Conservation (phyloP, 2,113 vertebrate genomes). For the Microtus oregoni region DNA sequence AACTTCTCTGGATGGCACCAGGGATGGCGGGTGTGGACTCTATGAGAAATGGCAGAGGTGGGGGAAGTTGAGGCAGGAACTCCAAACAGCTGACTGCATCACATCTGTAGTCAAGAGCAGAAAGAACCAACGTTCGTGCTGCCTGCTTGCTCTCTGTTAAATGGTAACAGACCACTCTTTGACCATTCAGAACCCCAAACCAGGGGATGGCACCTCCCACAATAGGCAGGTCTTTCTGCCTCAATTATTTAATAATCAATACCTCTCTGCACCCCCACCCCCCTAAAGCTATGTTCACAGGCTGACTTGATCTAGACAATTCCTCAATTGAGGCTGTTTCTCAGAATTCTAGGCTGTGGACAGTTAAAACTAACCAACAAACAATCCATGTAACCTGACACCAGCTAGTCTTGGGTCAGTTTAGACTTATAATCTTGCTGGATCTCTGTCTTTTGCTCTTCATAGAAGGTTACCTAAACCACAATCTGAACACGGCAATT, state of each 20-base stretch:
- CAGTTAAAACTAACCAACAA: neutral
- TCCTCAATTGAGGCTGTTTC: neutral
- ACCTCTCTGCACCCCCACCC: accelerated
- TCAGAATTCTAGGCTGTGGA: neutral
- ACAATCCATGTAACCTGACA: neutral
- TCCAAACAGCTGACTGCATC: neutral
- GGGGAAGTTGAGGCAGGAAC: neutral
- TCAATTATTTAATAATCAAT: neutral
- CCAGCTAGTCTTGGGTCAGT: neutral
- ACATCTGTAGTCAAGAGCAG: neutral
- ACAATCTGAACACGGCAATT: neutral
- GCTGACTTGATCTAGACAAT: neutral
- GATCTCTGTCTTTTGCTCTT: neutral
- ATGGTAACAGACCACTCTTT: too few species aligned
- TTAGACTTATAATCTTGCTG: neutral
- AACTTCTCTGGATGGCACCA: accelerated
- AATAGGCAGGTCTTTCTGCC: neutral
- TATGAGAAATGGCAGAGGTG: too few species aligned
- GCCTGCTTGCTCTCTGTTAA: neutral
- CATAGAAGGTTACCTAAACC: constrained; percentile 7
- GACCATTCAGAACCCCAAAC: neutral
- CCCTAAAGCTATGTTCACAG: neutral
- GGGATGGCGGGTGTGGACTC: neutral
- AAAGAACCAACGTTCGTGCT: neutral
- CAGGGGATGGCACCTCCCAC: neutral